These are phyloP conservation scores for Drosophila pseudotakahashii DNA, from an alignment of 2,888 invertebrate genomes.

Conservation along the genomic window DNA sequence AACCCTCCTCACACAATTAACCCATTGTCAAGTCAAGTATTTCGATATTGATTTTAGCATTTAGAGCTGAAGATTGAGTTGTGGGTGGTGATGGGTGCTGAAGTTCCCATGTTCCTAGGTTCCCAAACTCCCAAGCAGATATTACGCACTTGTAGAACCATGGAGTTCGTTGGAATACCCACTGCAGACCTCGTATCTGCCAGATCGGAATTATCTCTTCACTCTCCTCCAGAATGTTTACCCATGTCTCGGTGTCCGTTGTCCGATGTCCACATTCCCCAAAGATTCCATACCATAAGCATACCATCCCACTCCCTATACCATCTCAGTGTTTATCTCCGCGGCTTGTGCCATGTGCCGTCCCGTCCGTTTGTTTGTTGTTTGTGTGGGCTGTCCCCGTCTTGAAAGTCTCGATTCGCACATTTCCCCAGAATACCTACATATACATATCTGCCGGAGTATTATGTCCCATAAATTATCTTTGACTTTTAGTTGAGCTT, in stretches of 20 bases:
- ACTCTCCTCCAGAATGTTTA: slow-evolving; percentile 15
- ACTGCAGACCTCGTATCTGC: slow-evolving; percentile 24
- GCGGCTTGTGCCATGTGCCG: slow-evolving; percentile 8
- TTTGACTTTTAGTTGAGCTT: slow-evolving; percentile 19
- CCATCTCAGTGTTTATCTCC: slow-evolving; percentile 15
- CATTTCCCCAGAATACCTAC: slow-evolving; percentile 12
- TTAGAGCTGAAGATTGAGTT: slow-evolving; percentile 24
- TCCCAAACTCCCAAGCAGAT: background rate
- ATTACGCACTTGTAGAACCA: slow-evolving; percentile 22
- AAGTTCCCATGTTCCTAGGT: too few species aligned
- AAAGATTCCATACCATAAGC: slow-evolving; percentile 1
- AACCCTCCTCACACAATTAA: slow-evolving; percentile 19
- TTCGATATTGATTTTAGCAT: slow-evolving; percentile 35
- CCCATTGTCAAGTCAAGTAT: slow-evolving; percentile 17
- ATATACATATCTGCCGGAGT: background rate
- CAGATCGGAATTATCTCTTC: slow-evolving; percentile 14
- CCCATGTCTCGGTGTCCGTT: slow-evolving; percentile 8
- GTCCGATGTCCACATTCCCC: slow-evolving; percentile 13
- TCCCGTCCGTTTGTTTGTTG: slow-evolving; percentile 12
- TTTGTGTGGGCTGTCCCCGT: slow-evolving; percentile 22
- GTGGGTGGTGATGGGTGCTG: background rate
- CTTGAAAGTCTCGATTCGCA: slow-evolving; percentile 17
- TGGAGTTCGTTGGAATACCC: background rate
- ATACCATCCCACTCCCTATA: background rate
- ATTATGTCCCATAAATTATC: slow-evolving; percentile 17